Base-by-base conservation (phyloP, 1,140 invertebrate species). In the Drosophila santomea region DNA sequence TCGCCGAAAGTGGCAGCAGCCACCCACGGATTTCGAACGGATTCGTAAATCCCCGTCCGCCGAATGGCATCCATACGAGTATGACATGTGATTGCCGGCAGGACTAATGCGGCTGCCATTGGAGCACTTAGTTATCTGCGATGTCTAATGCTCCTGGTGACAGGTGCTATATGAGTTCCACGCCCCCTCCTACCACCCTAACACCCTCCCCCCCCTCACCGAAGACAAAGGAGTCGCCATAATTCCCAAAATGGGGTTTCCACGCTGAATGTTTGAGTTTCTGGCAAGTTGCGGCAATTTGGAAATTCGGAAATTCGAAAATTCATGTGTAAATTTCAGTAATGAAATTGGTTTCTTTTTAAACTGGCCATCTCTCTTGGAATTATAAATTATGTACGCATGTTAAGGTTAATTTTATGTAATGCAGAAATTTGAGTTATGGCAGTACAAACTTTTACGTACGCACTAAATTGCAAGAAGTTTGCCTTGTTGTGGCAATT, bases 31-130 rank as follows among this genome's bases (percentile, higher is more conserved):
- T 43, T 20, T 28, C 52, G 5, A n/a, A 15, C 35, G 23, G 32
- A 69, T 48, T 57, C 71, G 58, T 41, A 85, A 85, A 81, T 81
- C 82, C 81, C 60, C 62, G 67, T 59, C 41, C 62, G 52, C 43
- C 44, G 66, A 83, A 48, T 84, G 64, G 64, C 78, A 68, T 61
- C 69, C 64, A 69, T 76, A 20, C 20, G 20, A 20, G 20, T 20
- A 79, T 88, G 82, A 86, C 82, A 86, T 80, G 45, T 86, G 83
- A 64, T 77, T 72, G 57, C 60, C 63, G 68, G 52, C 44, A 71
- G 51, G 66, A 28, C 68, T 72, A 85, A 80, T 85, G 67, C 50
- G 72, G 47, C 78, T 55, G 68, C 68, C 68, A 78, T 69, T 73
- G 60, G 47, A 48, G 35, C 45, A 79, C 41, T 61, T 73, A 81